Percentiles rank a stretch among this genome's conserved stretches.
These are phyloP conservation scores for Portevinia maculata DNA, from an alignment of 2,888 invertebrate genomes.

Conservation along the genomic window DNA sequence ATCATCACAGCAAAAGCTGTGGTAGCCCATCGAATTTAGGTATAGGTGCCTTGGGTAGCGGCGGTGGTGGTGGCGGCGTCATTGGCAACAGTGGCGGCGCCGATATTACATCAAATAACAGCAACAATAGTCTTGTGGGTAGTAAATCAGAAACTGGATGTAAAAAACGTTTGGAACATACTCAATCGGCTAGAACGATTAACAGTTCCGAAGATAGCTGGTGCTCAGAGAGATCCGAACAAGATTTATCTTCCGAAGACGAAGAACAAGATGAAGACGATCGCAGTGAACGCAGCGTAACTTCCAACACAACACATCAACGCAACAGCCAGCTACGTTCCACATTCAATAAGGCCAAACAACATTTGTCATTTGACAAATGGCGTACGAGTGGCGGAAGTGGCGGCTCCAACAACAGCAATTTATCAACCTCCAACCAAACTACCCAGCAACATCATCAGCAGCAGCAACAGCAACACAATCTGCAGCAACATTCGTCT, in stretches of 20 bases:
- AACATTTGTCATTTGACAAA: conserved; percentile 89
- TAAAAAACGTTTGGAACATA: conserved; percentile 77
- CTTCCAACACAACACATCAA: conserved; percentile 81
- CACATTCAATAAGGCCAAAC: conserved; percentile 91
- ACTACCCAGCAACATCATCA: conserved; percentile 35
- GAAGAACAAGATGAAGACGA: conserved; percentile 83
- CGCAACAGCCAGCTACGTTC: conserved; percentile 91
- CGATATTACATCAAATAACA: conserved; percentile 62
- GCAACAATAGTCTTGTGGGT: conserved; percentile 41
- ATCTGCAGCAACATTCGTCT: conserved; percentile 78
- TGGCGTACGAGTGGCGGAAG: conserved; percentile 85
- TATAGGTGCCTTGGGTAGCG: conserved; percentile 57
- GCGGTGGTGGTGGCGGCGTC: conserved; percentile 57
- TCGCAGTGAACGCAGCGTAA: conserved; percentile 77
- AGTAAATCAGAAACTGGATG: conserved; percentile 82
- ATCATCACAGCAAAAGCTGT: conserved; percentile 76
- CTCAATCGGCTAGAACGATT: conserved; percentile 79
- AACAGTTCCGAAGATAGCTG: conserved; percentile 86
- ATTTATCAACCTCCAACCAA: conserved; percentile 75
- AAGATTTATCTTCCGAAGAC: conserved; percentile 83
- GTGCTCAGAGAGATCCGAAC: conserved; percentile 83
- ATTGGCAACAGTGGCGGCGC: conserved; percentile 75
- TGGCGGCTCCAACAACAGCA: conserved; percentile 78
- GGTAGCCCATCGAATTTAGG: conserved; percentile 66
- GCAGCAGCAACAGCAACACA: conserved; percentile 75